Evolutionary conservation across 2,888 invertebrate genomes (phyloP).

Genomic region (Helicoverpa assulta): DNA sequence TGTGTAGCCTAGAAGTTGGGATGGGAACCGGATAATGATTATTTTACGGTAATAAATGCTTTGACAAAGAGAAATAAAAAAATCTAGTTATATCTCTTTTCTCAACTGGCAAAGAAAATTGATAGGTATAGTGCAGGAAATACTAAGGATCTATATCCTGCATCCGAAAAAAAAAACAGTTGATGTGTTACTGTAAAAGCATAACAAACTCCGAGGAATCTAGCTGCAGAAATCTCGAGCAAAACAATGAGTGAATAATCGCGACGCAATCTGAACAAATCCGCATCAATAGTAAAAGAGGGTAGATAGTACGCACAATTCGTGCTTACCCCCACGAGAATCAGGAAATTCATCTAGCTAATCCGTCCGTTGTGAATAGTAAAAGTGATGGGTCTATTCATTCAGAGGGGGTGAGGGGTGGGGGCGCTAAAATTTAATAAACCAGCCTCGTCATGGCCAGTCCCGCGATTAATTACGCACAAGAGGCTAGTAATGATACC

Average conservation of each 20-base stretch:
- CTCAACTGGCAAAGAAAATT: no score
- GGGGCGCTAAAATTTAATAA: slow-evolving; percentile 90
- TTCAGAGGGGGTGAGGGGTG: slow-evolving; percentile 68
- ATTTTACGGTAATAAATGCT: no score
- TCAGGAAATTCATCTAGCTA: slow-evolving; percentile 88
- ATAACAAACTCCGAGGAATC: no score
- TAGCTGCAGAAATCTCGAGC: slow-evolving; percentile 17
- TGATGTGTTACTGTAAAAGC: no score
- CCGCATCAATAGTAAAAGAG: slow-evolving; percentile 72
- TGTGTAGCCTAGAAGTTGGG: no score
- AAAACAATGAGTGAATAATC: slow-evolving; percentile 68
- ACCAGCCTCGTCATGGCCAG: slow-evolving; percentile 81
- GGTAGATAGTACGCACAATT: slow-evolving; percentile 77
- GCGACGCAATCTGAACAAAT: slow-evolving; percentile 76
- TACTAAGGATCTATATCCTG: no score
- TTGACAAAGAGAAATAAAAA: no score
- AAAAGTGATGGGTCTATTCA: slow-evolving; percentile 90
- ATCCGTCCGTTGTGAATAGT: slow-evolving; percentile 87
- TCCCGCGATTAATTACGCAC: slow-evolving; percentile 89
- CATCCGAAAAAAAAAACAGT: no score
- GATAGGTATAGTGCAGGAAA: no score
- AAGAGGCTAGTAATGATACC: slow-evolving; percentile 84
- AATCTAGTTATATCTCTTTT: no score
- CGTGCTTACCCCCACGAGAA: slow-evolving; percentile 76
- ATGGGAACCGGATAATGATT: no score